Evolutionary conservation across 2,888 invertebrate species (phyloP), one percentile per base, ranked within the genome.

Genomic region (Julus scanicus): DNA sequence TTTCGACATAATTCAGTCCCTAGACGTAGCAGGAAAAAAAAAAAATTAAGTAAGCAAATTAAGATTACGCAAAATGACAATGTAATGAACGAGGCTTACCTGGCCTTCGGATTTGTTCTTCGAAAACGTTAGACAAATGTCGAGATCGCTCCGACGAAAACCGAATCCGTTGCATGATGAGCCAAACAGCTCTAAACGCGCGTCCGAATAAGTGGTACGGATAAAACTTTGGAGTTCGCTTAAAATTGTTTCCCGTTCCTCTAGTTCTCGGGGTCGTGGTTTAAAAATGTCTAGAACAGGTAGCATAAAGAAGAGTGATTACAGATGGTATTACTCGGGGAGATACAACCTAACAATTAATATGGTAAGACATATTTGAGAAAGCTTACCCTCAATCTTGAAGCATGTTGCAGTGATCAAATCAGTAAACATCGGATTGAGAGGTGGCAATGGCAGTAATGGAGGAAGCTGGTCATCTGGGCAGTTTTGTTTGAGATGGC

Each of bases 111-210:
- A 91, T 57, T 91, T 90, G 63, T 91, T 91, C 83, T 91, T 91
- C 63, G 90, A 91, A 90, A 94, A 94, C 2, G 93, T 93, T 89
- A 94, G 91, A 90, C 94, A 94, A 49, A 94, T 93, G 90, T 94
- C 94, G 88, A 94, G 91, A 91, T 94, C 94, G 89, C 94, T 94
- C 15, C 92, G 91, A 49, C 91, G 91, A 89, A 94, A 93, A 5
- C 94, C 94, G 92, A 94, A 94, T 4, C 94, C 94, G 91, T 94
- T 94, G 90, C 92, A 92, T 0, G 94, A 93, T 0, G 94, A 94
- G 1, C 94, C 94, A 92, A 94, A 94, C 88, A 94, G 90, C 83
- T 92, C 90, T 17, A 94, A 91, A 17, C 91, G 90, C 1, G 93
- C 93, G 89, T 92, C 93, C 91, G 91, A 89, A 91, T 91, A 90